These are phyloP conservation scores for Pygoscelis adeliae DNA, from an alignment of 2,113 vertebrate species.

Conservation along the genomic window DNA sequence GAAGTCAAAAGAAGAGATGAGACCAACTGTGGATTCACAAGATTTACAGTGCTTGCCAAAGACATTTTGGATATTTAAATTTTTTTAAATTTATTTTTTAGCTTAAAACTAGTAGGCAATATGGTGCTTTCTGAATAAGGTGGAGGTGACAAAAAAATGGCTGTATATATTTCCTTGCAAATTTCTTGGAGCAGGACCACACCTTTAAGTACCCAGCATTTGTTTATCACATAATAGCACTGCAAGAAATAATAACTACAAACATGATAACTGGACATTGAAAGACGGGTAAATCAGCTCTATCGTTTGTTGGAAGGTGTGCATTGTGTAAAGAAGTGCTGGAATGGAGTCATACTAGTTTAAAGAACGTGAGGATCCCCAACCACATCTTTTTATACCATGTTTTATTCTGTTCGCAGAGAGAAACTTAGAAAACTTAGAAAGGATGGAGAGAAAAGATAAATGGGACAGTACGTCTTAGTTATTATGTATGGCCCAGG, in stretches of 20 bases:
- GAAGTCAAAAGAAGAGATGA: slow-evolving; percentile 36
- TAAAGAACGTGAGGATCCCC: not conserved
- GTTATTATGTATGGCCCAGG: not conserved
- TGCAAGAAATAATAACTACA: not conserved
- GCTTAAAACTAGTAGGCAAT: not conserved
- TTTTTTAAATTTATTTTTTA: not conserved
- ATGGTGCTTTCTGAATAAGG: not conserved
- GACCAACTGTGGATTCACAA: not conserved
- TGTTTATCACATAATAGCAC: not conserved
- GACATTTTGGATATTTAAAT: not conserved
- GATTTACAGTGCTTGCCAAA: not conserved
- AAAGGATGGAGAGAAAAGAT: not conserved
- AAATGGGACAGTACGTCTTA: not conserved
- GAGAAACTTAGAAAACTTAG: not conserved
- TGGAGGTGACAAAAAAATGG: not conserved
- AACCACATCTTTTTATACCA: not conserved
- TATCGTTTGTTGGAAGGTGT: not conserved
- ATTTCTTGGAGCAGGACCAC: not conserved
- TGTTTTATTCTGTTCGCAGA: not conserved
- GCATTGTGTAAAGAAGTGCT: not conserved
- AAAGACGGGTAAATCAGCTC: not conserved
- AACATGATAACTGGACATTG: not conserved
- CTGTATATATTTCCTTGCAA: not conserved
- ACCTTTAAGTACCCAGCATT: not conserved
- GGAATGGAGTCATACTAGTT: not conserved